Evolutionary conservation across 1,140 invertebrate species (phyloP).

Genomic region (Oryzaephilus surinamensis): DNA sequence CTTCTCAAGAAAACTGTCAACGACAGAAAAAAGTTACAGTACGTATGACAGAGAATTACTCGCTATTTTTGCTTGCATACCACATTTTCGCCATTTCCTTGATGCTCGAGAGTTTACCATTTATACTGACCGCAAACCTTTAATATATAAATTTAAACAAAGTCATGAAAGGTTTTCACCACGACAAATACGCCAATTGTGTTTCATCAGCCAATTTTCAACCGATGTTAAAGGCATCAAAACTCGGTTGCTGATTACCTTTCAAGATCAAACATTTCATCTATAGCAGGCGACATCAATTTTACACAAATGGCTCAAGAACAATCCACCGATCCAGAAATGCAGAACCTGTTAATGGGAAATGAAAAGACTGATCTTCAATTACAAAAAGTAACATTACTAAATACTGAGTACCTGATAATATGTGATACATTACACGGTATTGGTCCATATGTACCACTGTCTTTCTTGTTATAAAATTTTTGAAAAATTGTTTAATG

Average conservation of each 20-base stretch:
- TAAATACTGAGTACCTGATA: background rate
- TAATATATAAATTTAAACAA: slow-evolving; percentile 15
- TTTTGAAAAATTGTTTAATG: slow-evolving; percentile 15
- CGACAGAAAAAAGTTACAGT: slow-evolving; percentile 29
- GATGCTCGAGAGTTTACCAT: slow-evolving; percentile 20
- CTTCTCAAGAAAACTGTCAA: slow-evolving; percentile 21
- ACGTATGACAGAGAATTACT: slow-evolving; percentile 38
- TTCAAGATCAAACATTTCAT: too few species aligned
- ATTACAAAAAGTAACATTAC: slow-evolving; percentile 5
- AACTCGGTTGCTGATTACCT: slow-evolving; percentile 24
- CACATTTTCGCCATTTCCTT: slow-evolving; percentile 21
- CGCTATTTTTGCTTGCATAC: slow-evolving; percentile 32
- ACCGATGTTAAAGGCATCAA: slow-evolving; percentile 30
- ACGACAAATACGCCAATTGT: slow-evolving; percentile 22
- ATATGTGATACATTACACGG: too few species aligned
- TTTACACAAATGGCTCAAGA: slow-evolving; percentile 12
- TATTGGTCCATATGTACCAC: slow-evolving; percentile 16
- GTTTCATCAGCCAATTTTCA: slow-evolving; percentile 26
- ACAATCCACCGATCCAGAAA: slow-evolving; percentile 5
- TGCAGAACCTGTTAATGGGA: background rate
- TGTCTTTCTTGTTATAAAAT: slow-evolving; percentile 10
- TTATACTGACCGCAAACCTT: slow-evolving; percentile 19
- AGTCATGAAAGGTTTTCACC: slow-evolving; percentile 16
- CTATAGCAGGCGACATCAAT: slow-evolving; percentile 14
- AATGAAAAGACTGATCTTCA: slow-evolving; percentile 10